Percentiles rank a stretch among this genome's conserved stretches.
phyloP scores from a whole-genome alignment of 2,113 vertebrate species.

The Forbesichthys agassizii region DNA sequence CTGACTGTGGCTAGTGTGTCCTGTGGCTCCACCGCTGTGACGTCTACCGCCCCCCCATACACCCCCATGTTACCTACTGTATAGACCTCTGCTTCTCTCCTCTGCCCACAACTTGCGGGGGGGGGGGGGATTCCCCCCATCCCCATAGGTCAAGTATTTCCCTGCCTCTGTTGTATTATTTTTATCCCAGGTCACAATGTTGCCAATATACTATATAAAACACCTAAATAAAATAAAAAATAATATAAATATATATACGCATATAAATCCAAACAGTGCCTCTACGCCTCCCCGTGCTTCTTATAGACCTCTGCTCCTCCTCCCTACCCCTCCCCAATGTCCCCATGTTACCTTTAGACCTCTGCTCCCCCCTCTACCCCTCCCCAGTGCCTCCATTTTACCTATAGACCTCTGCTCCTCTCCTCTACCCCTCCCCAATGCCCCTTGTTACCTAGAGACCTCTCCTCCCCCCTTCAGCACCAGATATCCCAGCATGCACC shows the following conservation, averaged over 20 bases:
- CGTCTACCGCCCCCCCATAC: constrained; percentile 53
- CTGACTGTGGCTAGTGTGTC: constrained; percentile 65
- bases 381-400: too few relatives aligned
- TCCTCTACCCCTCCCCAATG: constrained; percentile 38
- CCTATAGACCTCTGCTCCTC: too few relatives aligned
- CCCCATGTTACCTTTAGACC: neutral
- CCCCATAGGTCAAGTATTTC: too few relatives aligned
- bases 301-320: constrained; percentile 2
- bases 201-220: too few relatives aligned
- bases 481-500: constrained; percentile 74
- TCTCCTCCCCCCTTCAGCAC: constrained; percentile 54
- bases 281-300: too few relatives aligned
- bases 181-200: too few relatives aligned
- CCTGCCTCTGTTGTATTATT: too few relatives aligned
- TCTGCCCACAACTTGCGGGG: constrained; percentile 27
- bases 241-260: too few relatives aligned
- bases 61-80: constrained; percentile 27
- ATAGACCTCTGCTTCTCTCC: constrained; percentile 61
- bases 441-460: neutral
- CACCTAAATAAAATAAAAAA: too few relatives aligned
- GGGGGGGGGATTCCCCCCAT: too few relatives aligned
- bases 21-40: constrained; percentile 69
- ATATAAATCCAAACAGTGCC: too few relatives aligned
- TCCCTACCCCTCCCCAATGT: neutral
- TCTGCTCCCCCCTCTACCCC: constrained; percentile 2